Base-by-base conservation (phyloP, 2,888 invertebrate genomes). In the Brachylomia viminalis region DNA sequence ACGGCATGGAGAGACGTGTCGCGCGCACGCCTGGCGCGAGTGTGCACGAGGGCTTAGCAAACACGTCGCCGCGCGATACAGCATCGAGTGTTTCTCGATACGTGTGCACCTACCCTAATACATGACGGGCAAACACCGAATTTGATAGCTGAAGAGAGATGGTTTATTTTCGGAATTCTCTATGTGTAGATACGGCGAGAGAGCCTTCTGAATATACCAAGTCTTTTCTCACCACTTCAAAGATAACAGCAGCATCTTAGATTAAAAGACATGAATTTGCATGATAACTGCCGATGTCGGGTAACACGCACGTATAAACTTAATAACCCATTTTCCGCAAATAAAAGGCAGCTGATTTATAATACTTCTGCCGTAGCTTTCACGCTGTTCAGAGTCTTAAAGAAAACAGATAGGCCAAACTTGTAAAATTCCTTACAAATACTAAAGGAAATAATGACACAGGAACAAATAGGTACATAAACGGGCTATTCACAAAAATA, bases 41-140 rank as follows among this genome's bases (percentile, higher is more conserved):
- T 88, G 82, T 84, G 82, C 80, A 87, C 90, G 84, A 90, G 90
- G 83, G 86, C 82, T 89, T 80, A 75, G 87, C 87, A 90, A 90
- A 90, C 87, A 90, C 76, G 85, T 70, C 64, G 82, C 74, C 80
- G 77, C 69, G 81, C 80, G 82, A 80, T 77, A 84, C 82, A 80
- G 78, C 82, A 82, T 84, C 84, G 84, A 88, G 87, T 88, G 85
- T 81, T 83, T 78, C 81, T 80, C 79, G 83, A 87, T 84, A 87
- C 72, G 68, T 83, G 79, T 84, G 84, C 72, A 72, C 80, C 79
- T 74, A 82, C 78, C 83, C 82, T 83, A 87, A 83, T 76, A 78
- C 73, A 79, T 70, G 81, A 72, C 78, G 65, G n/a, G 81, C 72
- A 84, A 84, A 83, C 81, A 84, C 62, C 45, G 78, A 84, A 84